These are phyloP conservation scores for Drosophila borborema DNA, from an alignment of 2,888 invertebrate species.

Conservation along the genomic window DNA sequence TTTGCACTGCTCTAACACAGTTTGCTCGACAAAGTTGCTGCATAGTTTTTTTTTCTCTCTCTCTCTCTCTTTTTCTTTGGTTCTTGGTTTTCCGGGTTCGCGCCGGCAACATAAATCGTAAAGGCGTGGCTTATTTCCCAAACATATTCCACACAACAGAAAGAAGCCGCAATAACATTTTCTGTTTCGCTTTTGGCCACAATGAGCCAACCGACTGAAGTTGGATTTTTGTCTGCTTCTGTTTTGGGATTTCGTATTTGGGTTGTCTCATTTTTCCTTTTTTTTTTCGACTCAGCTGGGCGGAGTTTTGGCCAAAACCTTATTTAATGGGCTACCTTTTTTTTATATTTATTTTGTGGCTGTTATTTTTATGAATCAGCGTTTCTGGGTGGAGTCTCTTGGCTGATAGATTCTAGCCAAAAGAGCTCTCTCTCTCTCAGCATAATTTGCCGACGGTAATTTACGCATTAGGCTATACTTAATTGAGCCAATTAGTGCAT, in stretches of 20 bases:
- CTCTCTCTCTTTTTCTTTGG: constrained; percentile 17
- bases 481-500: constrained; percentile 54
- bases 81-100: constrained; percentile 73
- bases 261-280: constrained; percentile 36
- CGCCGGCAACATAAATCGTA: constrained; percentile 73
- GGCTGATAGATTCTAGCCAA: constrained; percentile 29
- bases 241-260: constrained; percentile 16
- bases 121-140: constrained; percentile 70
- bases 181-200: constrained; percentile 57
- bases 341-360: constrained; percentile 22
- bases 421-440: background rate
- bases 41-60: constrained; percentile 56
- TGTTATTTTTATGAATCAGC: constrained; percentile 55
- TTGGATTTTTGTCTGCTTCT: constrained; percentile 44
- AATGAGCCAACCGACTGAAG: constrained; percentile 41
- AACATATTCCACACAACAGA: constrained; percentile 51
- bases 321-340: constrained; percentile 53
- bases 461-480: constrained; percentile 48
- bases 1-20: constrained; percentile 32
- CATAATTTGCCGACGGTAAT: constrained; percentile 52
- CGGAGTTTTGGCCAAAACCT: constrained; percentile 65
- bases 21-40: constrained; percentile 29
- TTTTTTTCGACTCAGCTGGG: constrained; percentile 47
- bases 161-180: constrained; percentile 50
- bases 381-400: constrained; percentile 59